Base-by-base conservation (phyloP, 2,113 vertebrate species). In the Dendrocopos noguchii region DNA sequence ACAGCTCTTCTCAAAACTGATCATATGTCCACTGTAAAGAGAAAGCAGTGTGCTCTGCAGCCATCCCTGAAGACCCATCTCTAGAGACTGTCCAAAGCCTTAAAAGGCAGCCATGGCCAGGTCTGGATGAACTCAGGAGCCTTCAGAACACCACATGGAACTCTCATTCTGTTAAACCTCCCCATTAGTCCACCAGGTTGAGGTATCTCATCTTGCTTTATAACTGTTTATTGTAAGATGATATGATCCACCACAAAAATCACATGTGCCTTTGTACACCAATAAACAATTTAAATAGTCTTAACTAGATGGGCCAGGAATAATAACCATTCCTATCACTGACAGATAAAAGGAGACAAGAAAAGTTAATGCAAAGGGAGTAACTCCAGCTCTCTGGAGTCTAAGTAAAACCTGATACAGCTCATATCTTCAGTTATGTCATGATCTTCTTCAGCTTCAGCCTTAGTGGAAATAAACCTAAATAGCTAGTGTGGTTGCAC, bases 241-340 rank as follows among this genome's bases (percentile, higher is more conserved):
- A 94, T 85, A 63, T 5, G 66, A 88, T 90, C 82, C 84, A 87
- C 84, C 79, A 72, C 2, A 4, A 88, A 90, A 94, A 94, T 87
- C 87, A 68, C 44, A 86, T 78, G 78, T 74, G 79, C 60, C 47
- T 72, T 85, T 80, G 52, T 52, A 93, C 28, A 73, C 64, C 60
- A 87, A 80, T 88, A 96, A 93, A 96, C 95, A 96, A 75, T 47
- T 89, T 31, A 91, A 96, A 93, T 74, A 91, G 68, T 65, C 68
- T 56, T 83, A 89, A 87, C 72, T 74, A 53, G 31, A 1, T 3
- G 12, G 44, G 87, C 84, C 81, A 92, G 89, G 74, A 96, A 94
- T 87, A 96, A 94, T 71, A 94, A 96, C 64, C 33, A 72, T 80
- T 87, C 44, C 89, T 89, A 94, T 85, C 87, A 85, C 2, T 36